phyloP scores from a whole-genome alignment of 2,113 vertebrate species.

The Bucco capensis region DNA sequence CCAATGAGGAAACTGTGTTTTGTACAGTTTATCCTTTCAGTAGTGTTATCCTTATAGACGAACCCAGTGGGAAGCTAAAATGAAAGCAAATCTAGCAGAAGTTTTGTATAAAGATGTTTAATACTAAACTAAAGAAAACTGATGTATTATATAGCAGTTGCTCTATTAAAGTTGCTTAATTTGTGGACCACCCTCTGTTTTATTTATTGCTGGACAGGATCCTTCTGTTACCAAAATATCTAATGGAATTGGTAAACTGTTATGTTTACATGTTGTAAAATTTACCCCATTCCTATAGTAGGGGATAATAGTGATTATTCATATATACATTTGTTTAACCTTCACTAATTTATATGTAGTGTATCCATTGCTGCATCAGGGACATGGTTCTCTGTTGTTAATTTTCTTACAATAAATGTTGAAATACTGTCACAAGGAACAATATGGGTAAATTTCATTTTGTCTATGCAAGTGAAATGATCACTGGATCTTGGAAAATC shows the following conservation, averaged over 20 bases:
- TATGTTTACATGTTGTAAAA: not conserved
- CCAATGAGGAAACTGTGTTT: not conserved
- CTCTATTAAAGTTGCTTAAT: not conserved
- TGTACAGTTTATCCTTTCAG: not conserved
- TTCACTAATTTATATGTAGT: not conserved
- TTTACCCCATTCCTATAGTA: not conserved
- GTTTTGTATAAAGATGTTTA: not conserved
- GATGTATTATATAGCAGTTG: not conserved
- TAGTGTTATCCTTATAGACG: not conserved
- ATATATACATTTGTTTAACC: not conserved
- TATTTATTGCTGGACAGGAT: not conserved
- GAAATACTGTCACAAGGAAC: not conserved
- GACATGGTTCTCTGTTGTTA: not conserved
- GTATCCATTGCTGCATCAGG: not conserved
- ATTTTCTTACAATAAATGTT: conserved; percentile 11
- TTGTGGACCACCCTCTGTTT: not conserved
- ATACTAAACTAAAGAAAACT: not conserved
- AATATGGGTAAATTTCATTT: not conserved
- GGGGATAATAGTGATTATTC: not conserved
- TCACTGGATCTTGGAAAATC: not conserved
- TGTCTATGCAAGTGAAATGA: not conserved
- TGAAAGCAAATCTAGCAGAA: not conserved
- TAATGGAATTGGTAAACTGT: not conserved
- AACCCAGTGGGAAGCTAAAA: not conserved
- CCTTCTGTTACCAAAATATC: not conserved